Base-by-base conservation (phyloP, 2,113 vertebrate genomes). In the Megaceryle maxima region DNA sequence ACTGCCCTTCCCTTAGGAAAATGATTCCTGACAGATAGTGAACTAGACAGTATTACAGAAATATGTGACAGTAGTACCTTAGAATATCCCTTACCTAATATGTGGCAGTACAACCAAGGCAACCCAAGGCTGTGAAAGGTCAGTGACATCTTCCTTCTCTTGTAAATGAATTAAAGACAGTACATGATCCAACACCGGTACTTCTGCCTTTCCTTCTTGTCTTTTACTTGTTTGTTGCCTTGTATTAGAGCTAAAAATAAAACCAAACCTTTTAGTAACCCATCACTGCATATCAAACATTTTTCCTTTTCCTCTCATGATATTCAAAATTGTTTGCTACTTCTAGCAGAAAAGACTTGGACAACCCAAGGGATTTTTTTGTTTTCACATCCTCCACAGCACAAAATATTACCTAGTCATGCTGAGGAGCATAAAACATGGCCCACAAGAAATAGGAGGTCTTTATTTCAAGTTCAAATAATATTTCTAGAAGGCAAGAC, bases 31-130 rank as follows among this genome's bases (percentile, higher is more conserved):
- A 76, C 37, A 92, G 74, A 70, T 8, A 29, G 10, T 12, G 12
- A 94, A 68, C 19, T 35, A 66, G 35, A 48, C 6, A 83, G 11
- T 28, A 57, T 17, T 41, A 76, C 41, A 64, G n/a, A 94, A 95
- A 75, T 15, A 63, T 9, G 46, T 28, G 16, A 80, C 53, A 90
- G 50, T 0, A 86, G 14, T 44, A 88, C 46, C 21, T 59, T 26
- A 84, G 14, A 91, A 60, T 19, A 85, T 2, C 44, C 53, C 95
- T 98, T 98, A 99, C 99, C 99, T 99, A 95, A 99, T 91, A 90
- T 99, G 99, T 53, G 99, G 99, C 64, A 99, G 98, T 28, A 99
- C 98, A 13, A 99, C 97, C 60, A 99, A 98, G 26, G 99, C 98
- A 17, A 98, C 97, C 99, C 99, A 99, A 4, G 98, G 96, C 25